A percentile compares a stretch with the other conserved stretches of the same genome.
Conservation (phyloP, 2,888 invertebrate species). For the Hirudinaria manillensis region DNA sequence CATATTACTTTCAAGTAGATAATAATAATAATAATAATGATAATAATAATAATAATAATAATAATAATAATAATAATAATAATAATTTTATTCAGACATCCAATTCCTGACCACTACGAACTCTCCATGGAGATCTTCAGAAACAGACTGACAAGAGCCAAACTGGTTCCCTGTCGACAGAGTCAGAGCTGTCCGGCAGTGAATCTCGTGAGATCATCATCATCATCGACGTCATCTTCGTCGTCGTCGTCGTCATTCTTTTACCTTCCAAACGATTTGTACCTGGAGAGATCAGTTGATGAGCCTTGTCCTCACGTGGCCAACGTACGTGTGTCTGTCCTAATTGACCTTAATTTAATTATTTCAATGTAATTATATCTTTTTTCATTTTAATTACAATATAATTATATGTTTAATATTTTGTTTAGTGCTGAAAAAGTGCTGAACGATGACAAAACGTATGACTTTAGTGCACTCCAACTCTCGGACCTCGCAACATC, state of each 20-base stretch:
- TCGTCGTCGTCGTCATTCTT: slow-evolving; percentile 12
- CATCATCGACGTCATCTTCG: background rate
- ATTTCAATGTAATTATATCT: no score
- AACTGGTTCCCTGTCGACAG: background rate
- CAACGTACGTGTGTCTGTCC: background rate
- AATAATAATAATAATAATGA: no score
- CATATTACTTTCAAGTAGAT: no score
- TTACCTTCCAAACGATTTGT: background rate
- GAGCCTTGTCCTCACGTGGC: background rate
- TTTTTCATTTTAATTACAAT: no score
- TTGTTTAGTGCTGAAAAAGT: no score
- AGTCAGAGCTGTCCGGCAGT: background rate
- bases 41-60: no score
- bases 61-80: no score
- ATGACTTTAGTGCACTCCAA: no score
- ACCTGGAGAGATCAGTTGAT: background rate
- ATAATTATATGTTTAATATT: no score
- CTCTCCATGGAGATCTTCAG: slow-evolving; percentile 45
- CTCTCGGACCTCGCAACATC: no score
- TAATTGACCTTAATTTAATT: no score
- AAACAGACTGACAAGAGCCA: slow-evolving; percentile 37
- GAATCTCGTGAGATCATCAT: background rate
- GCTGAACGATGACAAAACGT: no score
- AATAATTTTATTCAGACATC: slow-evolving; percentile 42
- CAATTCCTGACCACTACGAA: slow-evolving; percentile 50